phyloP scores from a whole-genome alignment of 2,113 vertebrate genomes.

The Siniperca knerii region DNA sequence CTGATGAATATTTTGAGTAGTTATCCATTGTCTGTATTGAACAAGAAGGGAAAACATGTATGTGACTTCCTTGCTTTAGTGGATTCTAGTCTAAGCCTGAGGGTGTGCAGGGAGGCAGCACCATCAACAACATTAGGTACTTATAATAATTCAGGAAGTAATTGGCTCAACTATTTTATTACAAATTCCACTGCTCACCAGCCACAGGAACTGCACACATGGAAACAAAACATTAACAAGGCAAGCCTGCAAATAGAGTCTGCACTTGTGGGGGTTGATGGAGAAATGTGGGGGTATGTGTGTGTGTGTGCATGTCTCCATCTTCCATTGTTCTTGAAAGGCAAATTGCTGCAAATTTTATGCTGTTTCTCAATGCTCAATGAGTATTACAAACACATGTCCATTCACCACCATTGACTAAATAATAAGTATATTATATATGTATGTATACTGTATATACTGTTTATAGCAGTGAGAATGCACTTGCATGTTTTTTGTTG shows the following conservation, averaged over 20 bases:
- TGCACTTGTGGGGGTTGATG: conserved; percentile 22
- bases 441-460: not conserved
- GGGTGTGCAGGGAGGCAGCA: conserved; percentile 36
- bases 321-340: not conserved
- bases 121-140: conserved; percentile 58
- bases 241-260: conserved; percentile 59
- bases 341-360: not conserved
- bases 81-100: conserved; percentile 30
- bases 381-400: not conserved
- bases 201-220: conserved; percentile 63
- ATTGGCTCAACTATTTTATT: conserved; percentile 69
- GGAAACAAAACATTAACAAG: conserved; percentile 54
- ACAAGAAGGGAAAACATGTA: conserved; percentile 39
- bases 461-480: too few relatives aligned
- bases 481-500: too few relatives aligned
- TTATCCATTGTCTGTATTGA: conserved; percentile 61
- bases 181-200: conserved; percentile 62
- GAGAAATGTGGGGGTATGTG: not conserved
- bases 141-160: conserved; percentile 65
- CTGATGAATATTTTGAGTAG: conserved; percentile 50
- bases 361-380: not conserved
- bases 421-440: not conserved
- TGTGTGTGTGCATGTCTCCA: not conserved
- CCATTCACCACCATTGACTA: not conserved
- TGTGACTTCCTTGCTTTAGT: conserved; percentile 11